Evolutionary conservation across 2,888 invertebrate genomes (phyloP).

Genomic region (Orgyia antiqua): DNA sequence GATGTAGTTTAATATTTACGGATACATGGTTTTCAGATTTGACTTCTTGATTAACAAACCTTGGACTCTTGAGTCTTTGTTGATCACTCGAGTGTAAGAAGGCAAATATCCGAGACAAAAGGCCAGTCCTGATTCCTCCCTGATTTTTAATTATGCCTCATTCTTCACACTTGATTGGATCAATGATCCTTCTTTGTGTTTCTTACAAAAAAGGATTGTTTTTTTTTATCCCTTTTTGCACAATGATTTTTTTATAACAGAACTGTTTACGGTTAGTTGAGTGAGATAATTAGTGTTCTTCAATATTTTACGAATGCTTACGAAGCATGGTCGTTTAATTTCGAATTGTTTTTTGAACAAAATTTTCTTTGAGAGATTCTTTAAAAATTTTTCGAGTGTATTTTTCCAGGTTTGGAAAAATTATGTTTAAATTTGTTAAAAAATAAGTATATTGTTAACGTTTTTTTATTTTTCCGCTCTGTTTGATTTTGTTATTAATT

Average conservation of each 20-base stretch:
- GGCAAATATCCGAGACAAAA: constrained; percentile 50
- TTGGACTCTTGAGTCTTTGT: too few relatives aligned
- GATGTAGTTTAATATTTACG: too few relatives aligned
- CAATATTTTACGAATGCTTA: constrained; percentile 36
- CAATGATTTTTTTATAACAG: constrained; percentile 46
- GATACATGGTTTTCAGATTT: too few relatives aligned
- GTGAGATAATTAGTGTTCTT: constrained; percentile 56
- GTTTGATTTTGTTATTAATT: too few relatives aligned
- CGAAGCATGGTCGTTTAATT: constrained; percentile 25
- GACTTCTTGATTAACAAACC: too few relatives aligned
- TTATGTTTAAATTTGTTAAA: too few relatives aligned
- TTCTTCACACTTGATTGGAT: constrained; percentile 67
- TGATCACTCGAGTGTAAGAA: constrained; percentile 46
- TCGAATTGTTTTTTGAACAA: constrained; percentile 23
- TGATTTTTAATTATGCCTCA: constrained; percentile 73
- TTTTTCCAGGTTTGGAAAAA: too few relatives aligned
- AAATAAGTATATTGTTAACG: too few relatives aligned
- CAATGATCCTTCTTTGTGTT: constrained; percentile 63
- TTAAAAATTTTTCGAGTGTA: not conserved
- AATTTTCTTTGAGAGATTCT: constrained; percentile 17
- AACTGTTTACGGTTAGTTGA: constrained; percentile 66
- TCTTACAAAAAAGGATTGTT: constrained; percentile 61
- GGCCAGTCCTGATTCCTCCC: constrained; percentile 46
- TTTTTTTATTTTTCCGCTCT: too few relatives aligned
- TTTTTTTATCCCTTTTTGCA: constrained; percentile 38